phyloP scores from a whole-genome alignment of 2,888 invertebrate genomes.

The Eupeodes luniger region DNA sequence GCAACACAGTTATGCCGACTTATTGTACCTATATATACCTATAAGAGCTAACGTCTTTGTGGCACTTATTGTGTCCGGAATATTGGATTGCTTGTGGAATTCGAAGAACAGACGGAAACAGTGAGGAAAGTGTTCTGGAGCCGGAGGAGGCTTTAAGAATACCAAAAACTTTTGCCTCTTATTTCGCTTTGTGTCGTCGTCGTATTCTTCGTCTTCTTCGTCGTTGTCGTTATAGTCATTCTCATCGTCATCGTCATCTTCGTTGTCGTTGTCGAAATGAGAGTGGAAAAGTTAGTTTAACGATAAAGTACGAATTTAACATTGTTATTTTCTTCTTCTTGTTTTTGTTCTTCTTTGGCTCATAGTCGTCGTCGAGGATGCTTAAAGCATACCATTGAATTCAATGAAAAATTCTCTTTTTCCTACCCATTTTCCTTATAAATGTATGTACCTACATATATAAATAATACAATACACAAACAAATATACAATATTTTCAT shows the following conservation, averaged over 20 bases:
- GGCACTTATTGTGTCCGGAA: slow-evolving; percentile 61
- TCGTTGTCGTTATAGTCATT: background rate
- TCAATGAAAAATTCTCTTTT: slow-evolving; percentile 46
- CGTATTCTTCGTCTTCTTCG: background rate
- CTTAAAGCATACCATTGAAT: slow-evolving; percentile 36
- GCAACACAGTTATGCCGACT: slow-evolving; percentile 8
- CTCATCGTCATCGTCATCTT: background rate
- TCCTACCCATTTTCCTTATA: background rate
- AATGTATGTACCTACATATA: background rate
- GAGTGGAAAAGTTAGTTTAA: slow-evolving; percentile 66
- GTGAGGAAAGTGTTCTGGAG: background rate
- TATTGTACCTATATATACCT: slow-evolving; percentile 12
- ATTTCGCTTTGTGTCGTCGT: slow-evolving; percentile 47
- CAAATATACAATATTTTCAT: background rate
- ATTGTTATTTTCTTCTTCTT: slow-evolving; percentile 40
- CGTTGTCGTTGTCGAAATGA: slow-evolving; percentile 43
- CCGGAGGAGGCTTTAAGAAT: background rate
- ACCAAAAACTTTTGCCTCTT: slow-evolving; percentile 45
- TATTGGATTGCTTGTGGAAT: slow-evolving; percentile 36
- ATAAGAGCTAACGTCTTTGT: slow-evolving; percentile 25
- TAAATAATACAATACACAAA: too few species aligned
- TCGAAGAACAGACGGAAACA: background rate
- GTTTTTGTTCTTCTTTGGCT: slow-evolving; percentile 12
- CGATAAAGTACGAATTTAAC: slow-evolving; percentile 67
- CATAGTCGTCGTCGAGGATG: slow-evolving; percentile 12